Percentiles rank a stretch among this genome's conserved stretches.
phyloP scores from a whole-genome alignment of 2,113 vertebrate species.

The Rhabdomys dilectus region DNA sequence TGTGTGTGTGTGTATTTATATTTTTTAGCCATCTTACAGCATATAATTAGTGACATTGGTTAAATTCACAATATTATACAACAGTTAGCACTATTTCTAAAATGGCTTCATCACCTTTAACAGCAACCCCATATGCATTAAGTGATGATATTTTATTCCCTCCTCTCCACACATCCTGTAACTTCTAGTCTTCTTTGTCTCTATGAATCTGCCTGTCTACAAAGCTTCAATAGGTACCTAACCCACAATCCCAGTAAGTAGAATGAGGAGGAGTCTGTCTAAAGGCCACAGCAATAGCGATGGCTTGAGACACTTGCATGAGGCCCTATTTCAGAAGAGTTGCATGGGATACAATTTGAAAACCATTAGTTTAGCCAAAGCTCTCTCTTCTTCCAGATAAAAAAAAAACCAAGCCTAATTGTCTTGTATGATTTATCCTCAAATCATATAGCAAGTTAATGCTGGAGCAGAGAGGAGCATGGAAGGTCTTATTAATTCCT shows the following conservation, averaged over 20 bases:
- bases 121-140: not conserved
- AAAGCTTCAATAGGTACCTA: not conserved
- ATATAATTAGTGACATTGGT: not conserved
- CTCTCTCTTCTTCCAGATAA: not conserved
- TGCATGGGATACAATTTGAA: not conserved
- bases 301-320: not conserved
- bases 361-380: not conserved
- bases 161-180: not conserved
- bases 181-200: not conserved
- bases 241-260: not conserved
- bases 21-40: not conserved
- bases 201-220: not conserved
- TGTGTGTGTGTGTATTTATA: not conserved
- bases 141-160: not conserved
- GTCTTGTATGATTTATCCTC: not conserved
- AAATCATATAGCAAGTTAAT: not conserved
- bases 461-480: not conserved
- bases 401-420: not conserved
- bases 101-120: not conserved
- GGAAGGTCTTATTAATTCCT: not conserved
- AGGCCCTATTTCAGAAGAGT: not conserved
- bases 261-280: not conserved
- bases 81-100: not conserved
- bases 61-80: not conserved
- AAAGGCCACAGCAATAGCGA: not conserved